These are phyloP conservation scores for Cyrtonyx montezumae DNA, from an alignment of 2,113 vertebrate species.

Conservation along the genomic window DNA sequence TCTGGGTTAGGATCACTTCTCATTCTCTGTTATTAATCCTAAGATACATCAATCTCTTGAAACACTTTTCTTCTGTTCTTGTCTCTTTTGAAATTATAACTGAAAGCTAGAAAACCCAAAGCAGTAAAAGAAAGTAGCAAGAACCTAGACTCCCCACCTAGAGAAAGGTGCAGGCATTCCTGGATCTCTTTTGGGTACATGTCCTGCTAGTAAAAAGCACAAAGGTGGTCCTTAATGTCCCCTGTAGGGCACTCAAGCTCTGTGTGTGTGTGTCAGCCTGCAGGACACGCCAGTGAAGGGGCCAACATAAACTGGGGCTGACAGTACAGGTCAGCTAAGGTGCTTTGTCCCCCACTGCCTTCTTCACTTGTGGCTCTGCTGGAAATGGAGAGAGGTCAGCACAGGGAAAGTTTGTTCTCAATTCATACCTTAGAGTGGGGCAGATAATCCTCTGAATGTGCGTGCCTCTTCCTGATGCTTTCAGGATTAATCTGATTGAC, in stretches of 20 bases:
- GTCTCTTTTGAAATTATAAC: background rate
- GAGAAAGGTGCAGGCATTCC: background rate
- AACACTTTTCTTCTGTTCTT: background rate
- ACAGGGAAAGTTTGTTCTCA: background rate
- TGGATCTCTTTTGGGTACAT: background rate
- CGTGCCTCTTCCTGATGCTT: background rate
- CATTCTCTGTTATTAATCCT: background rate
- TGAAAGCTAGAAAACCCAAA: background rate
- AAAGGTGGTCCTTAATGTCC: background rate
- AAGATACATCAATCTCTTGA: background rate
- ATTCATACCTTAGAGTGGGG: background rate
- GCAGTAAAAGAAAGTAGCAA: background rate
- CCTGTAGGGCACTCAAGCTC: background rate
- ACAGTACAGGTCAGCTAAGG: background rate
- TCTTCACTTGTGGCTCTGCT: background rate
- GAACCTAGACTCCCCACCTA: background rate
- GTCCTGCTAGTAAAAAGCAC: background rate
- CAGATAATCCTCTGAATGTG: background rate
- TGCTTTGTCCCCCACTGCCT: background rate
- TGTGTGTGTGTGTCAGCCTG: background rate
- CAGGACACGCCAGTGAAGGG: background rate
- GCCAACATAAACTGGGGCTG: fast-evolving
- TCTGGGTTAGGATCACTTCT: background rate
- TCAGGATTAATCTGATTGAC: background rate
- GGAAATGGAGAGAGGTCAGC: background rate